Conservation (phyloP, 2,797 vertebrate genomes). For the Synanceia verrucosa region DNA sequence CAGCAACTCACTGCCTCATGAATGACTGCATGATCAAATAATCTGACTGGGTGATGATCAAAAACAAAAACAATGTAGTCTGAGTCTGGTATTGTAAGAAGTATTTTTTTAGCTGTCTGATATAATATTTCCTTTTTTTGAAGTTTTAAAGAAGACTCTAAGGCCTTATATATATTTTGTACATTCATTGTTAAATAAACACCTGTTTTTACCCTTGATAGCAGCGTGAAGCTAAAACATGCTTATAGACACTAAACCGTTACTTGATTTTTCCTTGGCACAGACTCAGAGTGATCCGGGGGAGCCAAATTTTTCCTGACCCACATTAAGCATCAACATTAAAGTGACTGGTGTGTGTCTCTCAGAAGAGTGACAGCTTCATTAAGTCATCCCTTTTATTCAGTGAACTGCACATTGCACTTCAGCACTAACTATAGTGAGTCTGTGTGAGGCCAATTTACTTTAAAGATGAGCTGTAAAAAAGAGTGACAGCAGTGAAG, state of each 20-base stretch:
- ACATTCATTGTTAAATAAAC: background rate
- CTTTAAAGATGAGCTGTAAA: slow-evolving; percentile 35
- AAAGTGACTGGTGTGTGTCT: slow-evolving; percentile 31
- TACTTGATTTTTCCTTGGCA: background rate
- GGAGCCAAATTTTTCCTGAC: slow-evolving; percentile 29
- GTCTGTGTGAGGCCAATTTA: slow-evolving; percentile 61
- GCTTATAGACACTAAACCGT: background rate
- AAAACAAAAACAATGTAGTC: background rate
- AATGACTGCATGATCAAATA: background rate
- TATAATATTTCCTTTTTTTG: background rate
- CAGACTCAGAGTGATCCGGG: background rate
- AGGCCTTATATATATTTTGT: background rate
- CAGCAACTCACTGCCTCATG: background rate
- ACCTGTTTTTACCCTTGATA: background rate
- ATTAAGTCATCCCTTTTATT: slow-evolving; percentile 40
- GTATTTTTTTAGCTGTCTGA: background rate
- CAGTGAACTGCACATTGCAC: slow-evolving; percentile 21
- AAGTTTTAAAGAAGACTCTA: too few relatives aligned
- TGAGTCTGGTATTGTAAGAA: background rate
- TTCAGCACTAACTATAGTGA: slow-evolving; percentile 23
- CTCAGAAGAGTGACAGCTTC: slow-evolving; percentile 44
- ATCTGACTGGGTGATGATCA: background rate
- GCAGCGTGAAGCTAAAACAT: background rate
- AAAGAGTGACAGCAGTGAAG: slow-evolving; percentile 10
- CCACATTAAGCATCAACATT: slow-evolving; percentile 30